These are phyloP conservation scores for Idaea biselata DNA, from an alignment of 2,888 invertebrate genomes.

Conservation along the genomic window DNA sequence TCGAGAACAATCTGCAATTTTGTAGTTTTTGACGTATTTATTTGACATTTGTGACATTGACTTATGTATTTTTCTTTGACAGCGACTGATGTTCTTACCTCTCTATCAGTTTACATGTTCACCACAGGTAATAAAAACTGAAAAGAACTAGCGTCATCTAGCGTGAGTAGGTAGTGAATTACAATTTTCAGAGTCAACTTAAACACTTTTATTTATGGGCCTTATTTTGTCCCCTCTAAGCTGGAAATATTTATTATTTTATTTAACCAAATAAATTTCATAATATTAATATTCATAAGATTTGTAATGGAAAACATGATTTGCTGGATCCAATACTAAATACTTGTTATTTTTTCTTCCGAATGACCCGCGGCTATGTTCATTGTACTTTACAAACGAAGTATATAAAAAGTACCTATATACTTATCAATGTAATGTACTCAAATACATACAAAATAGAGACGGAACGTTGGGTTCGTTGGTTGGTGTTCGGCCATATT, in stretches of 20 bases:
- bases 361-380: neutral
- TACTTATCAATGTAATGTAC: slow-evolving; percentile 5
- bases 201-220: neutral
- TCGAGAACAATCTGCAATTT: slow-evolving; percentile 67
- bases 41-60: slow-evolving; percentile 3
- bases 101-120: too few species aligned
- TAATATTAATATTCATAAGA: neutral
- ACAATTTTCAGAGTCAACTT: neutral
- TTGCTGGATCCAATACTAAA: neutral
- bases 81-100: neutral
- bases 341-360: neutral
- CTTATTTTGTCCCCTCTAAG: too few species aligned
- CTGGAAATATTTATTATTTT: too few species aligned
- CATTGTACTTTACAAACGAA: neutral
- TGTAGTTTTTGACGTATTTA: slow-evolving; percentile 20
- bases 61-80: neutral
- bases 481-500: slow-evolving; percentile 84
- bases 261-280: too few species aligned
- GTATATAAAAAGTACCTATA: neutral
- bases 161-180: neutral
- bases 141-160: slow-evolving; percentile 3
- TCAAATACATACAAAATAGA: slow-evolving; percentile 9
- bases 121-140: neutral
- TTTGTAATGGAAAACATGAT: neutral
- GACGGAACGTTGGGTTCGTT: slow-evolving; percentile 29